These are phyloP conservation scores for Malaclemys terrapin DNA, from an alignment of 2,113 vertebrate genomes.

Conservation along the genomic window DNA sequence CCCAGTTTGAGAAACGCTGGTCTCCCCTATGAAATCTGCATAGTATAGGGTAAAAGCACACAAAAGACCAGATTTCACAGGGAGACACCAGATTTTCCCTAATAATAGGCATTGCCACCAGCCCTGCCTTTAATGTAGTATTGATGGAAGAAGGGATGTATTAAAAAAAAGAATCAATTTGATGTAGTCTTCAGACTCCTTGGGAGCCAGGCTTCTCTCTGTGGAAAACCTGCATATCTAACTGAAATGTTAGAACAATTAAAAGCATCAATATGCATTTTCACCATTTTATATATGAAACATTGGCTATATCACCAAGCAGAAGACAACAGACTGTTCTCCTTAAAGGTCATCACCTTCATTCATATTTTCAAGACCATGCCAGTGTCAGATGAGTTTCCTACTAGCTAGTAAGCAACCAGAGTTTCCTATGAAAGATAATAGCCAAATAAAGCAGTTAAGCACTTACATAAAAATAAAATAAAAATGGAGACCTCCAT, in stretches of 20 bases:
- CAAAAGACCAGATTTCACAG: no score
- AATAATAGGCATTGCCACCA: background rate
- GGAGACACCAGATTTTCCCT: no score
- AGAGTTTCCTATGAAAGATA: background rate
- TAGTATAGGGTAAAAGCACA: no score
- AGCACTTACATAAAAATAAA: constrained; percentile 52
- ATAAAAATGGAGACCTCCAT: constrained; percentile 48
- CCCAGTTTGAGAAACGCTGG: no score
- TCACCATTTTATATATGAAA: background rate
- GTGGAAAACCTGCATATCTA: background rate
- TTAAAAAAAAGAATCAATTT: background rate
- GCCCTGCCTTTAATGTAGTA: background rate
- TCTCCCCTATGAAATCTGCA: no score
- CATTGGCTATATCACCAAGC: background rate
- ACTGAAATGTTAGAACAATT: background rate
- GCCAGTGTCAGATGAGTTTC: constrained; percentile 29
- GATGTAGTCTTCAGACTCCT: background rate
- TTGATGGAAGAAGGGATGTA: background rate
- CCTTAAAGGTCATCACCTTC: background rate
- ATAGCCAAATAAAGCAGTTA: constrained; percentile 33
- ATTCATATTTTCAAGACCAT: constrained; percentile 18
- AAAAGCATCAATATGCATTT: background rate
- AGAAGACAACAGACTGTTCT: background rate
- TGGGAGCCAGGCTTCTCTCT: background rate
- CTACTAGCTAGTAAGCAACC: constrained; percentile 12